Evolutionary conservation across 2,888 invertebrate genomes (phyloP).

Genomic region (Patella ulyssiponensis): DNA sequence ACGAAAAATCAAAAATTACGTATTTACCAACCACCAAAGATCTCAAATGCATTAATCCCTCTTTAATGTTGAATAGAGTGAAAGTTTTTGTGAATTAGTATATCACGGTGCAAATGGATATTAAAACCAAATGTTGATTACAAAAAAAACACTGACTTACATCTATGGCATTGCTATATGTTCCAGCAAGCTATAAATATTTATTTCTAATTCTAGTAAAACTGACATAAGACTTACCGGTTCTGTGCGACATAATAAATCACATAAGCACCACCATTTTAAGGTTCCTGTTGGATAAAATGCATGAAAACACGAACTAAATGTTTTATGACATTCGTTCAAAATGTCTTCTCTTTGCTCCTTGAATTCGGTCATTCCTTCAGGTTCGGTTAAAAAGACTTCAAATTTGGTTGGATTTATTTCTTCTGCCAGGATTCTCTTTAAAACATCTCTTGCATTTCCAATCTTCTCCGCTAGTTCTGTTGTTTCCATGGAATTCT

Average conservation of each 20-base stretch:
- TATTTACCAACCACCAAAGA: no score
- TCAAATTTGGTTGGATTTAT: conserved; percentile 48
- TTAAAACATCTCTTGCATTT: conserved; percentile 85
- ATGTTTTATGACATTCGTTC: conserved; percentile 91
- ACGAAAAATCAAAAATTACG: no score
- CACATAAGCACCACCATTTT: conserved; percentile 93
- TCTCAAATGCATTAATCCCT: no score
- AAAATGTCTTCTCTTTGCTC: conserved; percentile 77
- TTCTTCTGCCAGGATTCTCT: conserved; percentile 84
- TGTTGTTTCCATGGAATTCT: conserved; percentile 78
- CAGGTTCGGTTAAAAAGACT: conserved; percentile 47
- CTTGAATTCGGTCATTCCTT: conserved; percentile 44
- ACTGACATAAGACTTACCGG: conserved; percentile 51
- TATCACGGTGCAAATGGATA: no score
- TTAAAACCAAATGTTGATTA: no score
- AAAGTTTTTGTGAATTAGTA: no score
- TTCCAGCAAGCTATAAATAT: no score
- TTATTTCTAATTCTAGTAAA: no score
- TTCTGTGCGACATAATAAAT: conserved; percentile 71
- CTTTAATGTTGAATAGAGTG: no score
- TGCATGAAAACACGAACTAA: conserved; percentile 92
- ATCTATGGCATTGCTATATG: no score
- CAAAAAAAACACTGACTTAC: no score
- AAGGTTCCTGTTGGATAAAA: conserved; percentile 94
- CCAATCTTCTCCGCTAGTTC: conserved; percentile 88